phyloP scores from a whole-genome alignment of 2,888 invertebrate species.

The Caenorhabditis imperialis region DNA sequence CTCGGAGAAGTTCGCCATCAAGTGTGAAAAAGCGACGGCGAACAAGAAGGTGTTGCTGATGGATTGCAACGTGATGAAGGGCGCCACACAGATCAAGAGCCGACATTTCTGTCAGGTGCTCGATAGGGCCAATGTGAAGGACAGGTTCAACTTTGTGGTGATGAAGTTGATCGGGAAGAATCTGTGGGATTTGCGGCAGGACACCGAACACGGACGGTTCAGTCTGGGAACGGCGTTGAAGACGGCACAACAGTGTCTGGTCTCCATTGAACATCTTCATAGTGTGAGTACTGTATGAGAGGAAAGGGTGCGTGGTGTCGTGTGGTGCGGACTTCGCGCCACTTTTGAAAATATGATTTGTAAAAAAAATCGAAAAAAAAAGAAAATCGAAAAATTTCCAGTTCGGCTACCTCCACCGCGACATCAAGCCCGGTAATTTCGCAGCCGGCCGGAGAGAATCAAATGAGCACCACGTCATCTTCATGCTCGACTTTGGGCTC shows the following conservation, averaged over 20 bases:
- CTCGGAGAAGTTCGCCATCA: constrained; percentile 63
- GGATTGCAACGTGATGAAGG: constrained; percentile 70
- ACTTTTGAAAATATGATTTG: background rate
- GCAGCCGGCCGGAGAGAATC: constrained; percentile 62
- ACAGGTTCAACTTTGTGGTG: constrained; percentile 67
- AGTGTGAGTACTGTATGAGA: constrained; percentile 51
- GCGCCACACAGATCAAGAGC: constrained; percentile 60
- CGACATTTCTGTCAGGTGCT: constrained; percentile 67
- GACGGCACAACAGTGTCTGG: constrained; percentile 58
- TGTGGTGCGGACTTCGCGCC: background rate
- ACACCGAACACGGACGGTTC: constrained; percentile 52
- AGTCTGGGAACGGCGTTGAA: constrained; percentile 61
- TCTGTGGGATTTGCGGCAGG: constrained; percentile 70
- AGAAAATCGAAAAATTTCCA: constrained; percentile 31
- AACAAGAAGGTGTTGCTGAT: constrained; percentile 66
- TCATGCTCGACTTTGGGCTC: constrained; percentile 72
- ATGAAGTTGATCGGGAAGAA: constrained; percentile 72
- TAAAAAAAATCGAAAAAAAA: background rate
- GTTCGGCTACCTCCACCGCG: constrained; percentile 71
- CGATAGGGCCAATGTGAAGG: constrained; percentile 66
- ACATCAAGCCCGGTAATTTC: constrained; percentile 70
- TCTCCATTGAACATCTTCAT: constrained; percentile 64
- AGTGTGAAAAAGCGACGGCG: constrained; percentile 63
- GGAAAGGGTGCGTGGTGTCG: background rate
- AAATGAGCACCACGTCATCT: constrained; percentile 66